Evolutionary conservation across 2,888 invertebrate genomes (phyloP), one percentile per base, ranked within the genome.

Genomic region (Polyploca ridens): DNA sequence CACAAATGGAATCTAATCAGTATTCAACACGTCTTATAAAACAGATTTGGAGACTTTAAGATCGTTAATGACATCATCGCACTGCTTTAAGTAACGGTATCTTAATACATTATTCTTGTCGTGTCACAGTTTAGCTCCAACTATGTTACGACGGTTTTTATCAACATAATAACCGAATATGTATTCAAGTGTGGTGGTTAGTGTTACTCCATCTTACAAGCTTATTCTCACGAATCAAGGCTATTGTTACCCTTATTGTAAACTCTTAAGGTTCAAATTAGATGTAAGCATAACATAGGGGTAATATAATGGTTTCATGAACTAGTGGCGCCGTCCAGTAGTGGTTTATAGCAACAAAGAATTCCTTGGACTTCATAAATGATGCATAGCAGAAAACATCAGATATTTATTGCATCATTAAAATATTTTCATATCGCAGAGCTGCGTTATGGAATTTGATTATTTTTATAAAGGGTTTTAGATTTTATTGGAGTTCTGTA

Each of bases 91-190:
- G 71, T 76, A 79, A 82, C 79, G 77, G 75, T 70, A 67, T 76
- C 77, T 76, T 70, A 70, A 75, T 74, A 72, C 64, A 78, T 68
- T 80, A 85, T 84, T 83, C 83, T 69, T 71, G 67, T 76, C 82
- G 79, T 85, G 82, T 75, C 70, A 76, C 79, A 75, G 77, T 75
- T 84, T 77, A 81, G 77, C 80, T 84, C 80, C 82, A 83, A 83
- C 82, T 79, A 80, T 83, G 83, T 83, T 85, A 85, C 83, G 82
- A 86, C 86, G 85, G 77, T 88, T 88, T 88, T 87, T 87, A 91
- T 90, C 89, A 88, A 81, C 86, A 88, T 92, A 91, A 91, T 89
- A 89, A 84, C 84, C 82, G 85, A 88, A 90, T 93, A 90, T 88
- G 85, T 91, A 93, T 93, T 92, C 92, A 85, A 86, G 86, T 82